A percentile compares a stretch with the other conserved stretches of the same genome.
These are phyloP conservation scores for Progne subis DNA, from an alignment of 2,113 vertebrate species.

Conservation along the genomic window DNA sequence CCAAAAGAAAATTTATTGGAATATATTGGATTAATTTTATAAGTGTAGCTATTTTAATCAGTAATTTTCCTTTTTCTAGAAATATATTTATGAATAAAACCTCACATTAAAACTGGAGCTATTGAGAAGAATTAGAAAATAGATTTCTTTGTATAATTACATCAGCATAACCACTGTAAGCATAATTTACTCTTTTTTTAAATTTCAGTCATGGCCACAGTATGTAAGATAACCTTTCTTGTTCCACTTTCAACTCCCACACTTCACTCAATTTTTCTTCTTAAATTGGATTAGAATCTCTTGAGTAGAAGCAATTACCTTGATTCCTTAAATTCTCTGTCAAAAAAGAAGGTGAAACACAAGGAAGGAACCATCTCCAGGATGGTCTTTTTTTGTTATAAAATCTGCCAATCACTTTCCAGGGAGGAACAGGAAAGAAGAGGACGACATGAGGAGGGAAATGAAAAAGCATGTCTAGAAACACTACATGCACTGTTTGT, in stretches of 20 bases:
- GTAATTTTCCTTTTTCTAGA: not conserved
- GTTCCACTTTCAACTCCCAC: not conserved
- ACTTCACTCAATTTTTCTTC: not conserved
- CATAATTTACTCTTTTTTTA: not conserved
- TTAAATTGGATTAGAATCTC: constrained; percentile 28
- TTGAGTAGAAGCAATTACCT: constrained; percentile 9
- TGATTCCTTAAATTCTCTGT: constrained; percentile 22
- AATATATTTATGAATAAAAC: not conserved
- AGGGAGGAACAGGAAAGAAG: not conserved
- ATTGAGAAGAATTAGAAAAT: not conserved
- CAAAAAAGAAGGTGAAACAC: not conserved
- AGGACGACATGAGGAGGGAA: not conserved
- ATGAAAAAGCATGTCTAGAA: not conserved
- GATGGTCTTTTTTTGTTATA: not conserved
- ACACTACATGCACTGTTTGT: not conserved
- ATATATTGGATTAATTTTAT: not conserved
- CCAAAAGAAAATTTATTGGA: not conserved
- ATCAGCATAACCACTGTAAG: not conserved
- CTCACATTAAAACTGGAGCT: not conserved
- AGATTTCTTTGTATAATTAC: not conserved
- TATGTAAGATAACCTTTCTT: not conserved
- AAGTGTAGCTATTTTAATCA: not conserved
- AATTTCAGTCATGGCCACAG: not conserved
- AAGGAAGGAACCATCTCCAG: not conserved
- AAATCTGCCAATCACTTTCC: not conserved